phyloP scores from a whole-genome alignment of 2,113 vertebrate species.

The Thalassoma bifasciatum region DNA sequence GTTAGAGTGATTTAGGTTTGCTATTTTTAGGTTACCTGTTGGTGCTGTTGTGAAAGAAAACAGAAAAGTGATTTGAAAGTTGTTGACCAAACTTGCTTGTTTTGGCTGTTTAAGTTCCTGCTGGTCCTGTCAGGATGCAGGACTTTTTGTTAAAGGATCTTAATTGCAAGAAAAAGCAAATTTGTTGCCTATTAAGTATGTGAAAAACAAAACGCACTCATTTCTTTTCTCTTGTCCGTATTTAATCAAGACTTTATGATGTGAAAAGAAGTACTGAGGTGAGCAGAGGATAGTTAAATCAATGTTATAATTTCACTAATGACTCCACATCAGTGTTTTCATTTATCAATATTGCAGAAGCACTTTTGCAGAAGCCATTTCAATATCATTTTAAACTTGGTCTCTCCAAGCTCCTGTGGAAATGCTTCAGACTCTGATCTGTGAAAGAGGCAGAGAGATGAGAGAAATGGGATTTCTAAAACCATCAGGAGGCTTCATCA shows the following conservation, averaged over 20 bases:
- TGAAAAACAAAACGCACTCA: too few species aligned
- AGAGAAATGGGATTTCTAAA: background rate
- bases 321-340: background rate
- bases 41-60: too few species aligned
- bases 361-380: background rate
- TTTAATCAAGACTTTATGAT: too few species aligned
- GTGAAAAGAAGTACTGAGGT: background rate
- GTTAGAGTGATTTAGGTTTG: background rate
- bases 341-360: background rate
- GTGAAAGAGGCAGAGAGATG: background rate
- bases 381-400: background rate
- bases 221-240: too few species aligned
- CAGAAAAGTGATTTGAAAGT: too few species aligned
- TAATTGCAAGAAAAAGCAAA: too few species aligned
- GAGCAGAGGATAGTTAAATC: background rate
- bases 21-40: too few species aligned
- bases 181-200: too few species aligned
- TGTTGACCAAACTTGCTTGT: too few species aligned
- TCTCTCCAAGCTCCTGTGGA: background rate
- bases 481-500: slow-evolving; percentile 6
- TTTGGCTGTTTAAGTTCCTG: too few species aligned
- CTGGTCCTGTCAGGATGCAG: too few species aligned
- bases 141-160: too few species aligned
- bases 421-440: background rate
- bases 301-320: slow-evolving; percentile 11